Evolutionary conservation across 2,888 invertebrate genomes (phyloP).

Genomic region (Eustalomyia histrio): DNA sequence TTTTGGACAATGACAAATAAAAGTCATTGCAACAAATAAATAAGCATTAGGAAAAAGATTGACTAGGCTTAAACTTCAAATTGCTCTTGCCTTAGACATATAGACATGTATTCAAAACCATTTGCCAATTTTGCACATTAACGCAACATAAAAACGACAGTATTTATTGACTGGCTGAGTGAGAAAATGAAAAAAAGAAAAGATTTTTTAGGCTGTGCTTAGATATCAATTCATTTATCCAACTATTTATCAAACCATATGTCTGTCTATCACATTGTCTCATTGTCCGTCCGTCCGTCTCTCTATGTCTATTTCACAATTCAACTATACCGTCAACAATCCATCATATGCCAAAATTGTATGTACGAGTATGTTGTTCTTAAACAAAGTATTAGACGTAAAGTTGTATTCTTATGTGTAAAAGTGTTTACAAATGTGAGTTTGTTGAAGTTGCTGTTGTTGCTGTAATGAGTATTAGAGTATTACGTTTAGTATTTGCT

Average conservation of each 20-base stretch:
- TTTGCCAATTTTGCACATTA: slow-evolving; percentile 67
- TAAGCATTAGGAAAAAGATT: neutral
- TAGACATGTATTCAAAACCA: slow-evolving; percentile 55
- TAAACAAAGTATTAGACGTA: slow-evolving; percentile 11
- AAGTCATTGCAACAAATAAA: slow-evolving; percentile 5
- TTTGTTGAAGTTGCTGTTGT: neutral
- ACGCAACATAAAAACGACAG: slow-evolving; percentile 53
- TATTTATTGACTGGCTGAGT: slow-evolving; percentile 33
- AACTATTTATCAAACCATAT: slow-evolving; percentile 59
- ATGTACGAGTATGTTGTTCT: neutral
- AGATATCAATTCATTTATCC: slow-evolving; percentile 62
- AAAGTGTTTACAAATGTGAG: slow-evolving; percentile 41
- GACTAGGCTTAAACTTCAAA: neutral
- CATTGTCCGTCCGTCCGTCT: slow-evolving; percentile 23
- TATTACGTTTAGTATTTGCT: slow-evolving; percentile 44
- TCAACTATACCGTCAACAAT: slow-evolving; percentile 54
- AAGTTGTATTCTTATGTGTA: slow-evolving; percentile 16
- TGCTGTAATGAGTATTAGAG: slow-evolving; percentile 9
- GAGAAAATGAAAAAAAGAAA: slow-evolving; percentile 22
- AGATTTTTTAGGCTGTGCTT: slow-evolving; percentile 45
- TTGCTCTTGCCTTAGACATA: slow-evolving; percentile 25
- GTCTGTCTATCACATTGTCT: slow-evolving; percentile 30
- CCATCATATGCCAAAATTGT: slow-evolving; percentile 53
- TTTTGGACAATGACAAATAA: slow-evolving; percentile 4
- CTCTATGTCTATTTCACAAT: slow-evolving; percentile 33